A percentile compares a stretch with the other conserved stretches of the same genome.
These are phyloP conservation scores for Galemys pyrenaicus DNA, from an alignment of 2,113 vertebrate species.

Conservation along the genomic window DNA sequence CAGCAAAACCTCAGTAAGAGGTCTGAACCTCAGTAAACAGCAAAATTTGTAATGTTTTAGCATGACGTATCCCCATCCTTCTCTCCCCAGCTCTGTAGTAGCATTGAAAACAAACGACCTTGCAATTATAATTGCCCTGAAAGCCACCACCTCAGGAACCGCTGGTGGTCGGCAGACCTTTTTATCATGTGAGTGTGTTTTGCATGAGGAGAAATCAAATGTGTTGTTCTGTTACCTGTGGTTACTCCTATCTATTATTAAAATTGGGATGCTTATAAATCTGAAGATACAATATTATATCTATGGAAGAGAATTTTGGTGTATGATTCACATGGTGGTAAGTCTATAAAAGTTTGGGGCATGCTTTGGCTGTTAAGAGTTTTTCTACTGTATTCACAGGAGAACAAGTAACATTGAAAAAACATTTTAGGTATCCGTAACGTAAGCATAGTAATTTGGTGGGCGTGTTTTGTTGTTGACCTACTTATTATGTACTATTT, in stretches of 20 bases:
- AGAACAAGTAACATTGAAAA: background rate
- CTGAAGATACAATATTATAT: background rate
- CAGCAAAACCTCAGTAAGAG: too few species aligned
- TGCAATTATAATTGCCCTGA: background rate
- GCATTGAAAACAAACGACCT: background rate
- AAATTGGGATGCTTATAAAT: background rate
- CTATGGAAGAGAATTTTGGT: background rate
- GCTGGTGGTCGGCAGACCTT: background rate
- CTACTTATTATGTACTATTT: conserved; percentile 16
- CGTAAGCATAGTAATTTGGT: background rate
- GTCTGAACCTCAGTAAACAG: too few species aligned
- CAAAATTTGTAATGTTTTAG: background rate
- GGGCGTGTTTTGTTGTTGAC: background rate
- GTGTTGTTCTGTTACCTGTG: background rate
- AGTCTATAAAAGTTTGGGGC: background rate
- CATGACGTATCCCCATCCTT: background rate
- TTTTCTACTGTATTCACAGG: background rate
- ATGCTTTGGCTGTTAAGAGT: background rate
- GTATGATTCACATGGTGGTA: background rate
- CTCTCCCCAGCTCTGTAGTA: background rate
- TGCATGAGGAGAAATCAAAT: background rate
- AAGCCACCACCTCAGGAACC: background rate
- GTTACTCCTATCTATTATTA: background rate
- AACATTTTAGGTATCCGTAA: background rate
- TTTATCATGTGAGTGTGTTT: background rate